These are phyloP conservation scores for Isaurus tuberculatus DNA, from an alignment of 92 coral and sea anemone species.

Conservation along the genomic window DNA sequence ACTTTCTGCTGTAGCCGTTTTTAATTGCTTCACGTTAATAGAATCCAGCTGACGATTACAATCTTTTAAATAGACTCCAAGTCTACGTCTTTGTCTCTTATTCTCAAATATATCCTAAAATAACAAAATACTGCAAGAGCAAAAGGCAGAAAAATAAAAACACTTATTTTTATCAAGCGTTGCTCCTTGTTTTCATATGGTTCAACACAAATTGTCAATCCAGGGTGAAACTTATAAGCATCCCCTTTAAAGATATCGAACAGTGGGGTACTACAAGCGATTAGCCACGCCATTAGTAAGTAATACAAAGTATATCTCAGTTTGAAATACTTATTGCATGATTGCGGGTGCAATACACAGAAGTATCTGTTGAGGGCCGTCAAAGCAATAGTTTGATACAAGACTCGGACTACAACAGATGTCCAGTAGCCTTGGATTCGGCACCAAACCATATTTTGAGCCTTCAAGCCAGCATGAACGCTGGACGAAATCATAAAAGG, in stretches of 20 bases:
- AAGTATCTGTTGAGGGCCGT: constrained; percentile 35
- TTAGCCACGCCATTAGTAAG: constrained; percentile 6
- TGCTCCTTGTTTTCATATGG: background rate
- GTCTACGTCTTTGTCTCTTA: constrained; percentile 19
- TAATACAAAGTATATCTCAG: constrained; percentile 23
- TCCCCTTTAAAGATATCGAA: constrained; percentile 13
- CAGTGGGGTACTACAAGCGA: constrained; percentile 22
- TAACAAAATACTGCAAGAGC: background rate
- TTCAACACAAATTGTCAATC: constrained; percentile 5
- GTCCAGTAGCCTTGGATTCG: constrained; percentile 33
- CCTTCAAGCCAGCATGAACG: background rate
- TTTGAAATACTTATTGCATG: constrained; percentile 29
- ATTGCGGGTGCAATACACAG: constrained; percentile 16
- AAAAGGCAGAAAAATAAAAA: background rate
- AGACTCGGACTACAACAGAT: constrained; percentile 4
- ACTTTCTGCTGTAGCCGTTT: background rate
- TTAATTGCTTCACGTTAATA: background rate
- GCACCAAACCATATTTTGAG: background rate
- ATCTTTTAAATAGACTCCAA: constrained; percentile 13
- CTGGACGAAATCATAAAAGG: constrained; percentile 23
- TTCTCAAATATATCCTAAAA: constrained; percentile 5
- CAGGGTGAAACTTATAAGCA: constrained; percentile 12
- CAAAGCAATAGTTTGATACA: constrained; percentile 15
- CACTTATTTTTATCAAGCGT: background rate
- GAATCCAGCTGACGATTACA: background rate